Evolutionary conservation across 2,113 vertebrate species (phyloP).

Genomic region (Tachysurus fulvidraco): DNA sequence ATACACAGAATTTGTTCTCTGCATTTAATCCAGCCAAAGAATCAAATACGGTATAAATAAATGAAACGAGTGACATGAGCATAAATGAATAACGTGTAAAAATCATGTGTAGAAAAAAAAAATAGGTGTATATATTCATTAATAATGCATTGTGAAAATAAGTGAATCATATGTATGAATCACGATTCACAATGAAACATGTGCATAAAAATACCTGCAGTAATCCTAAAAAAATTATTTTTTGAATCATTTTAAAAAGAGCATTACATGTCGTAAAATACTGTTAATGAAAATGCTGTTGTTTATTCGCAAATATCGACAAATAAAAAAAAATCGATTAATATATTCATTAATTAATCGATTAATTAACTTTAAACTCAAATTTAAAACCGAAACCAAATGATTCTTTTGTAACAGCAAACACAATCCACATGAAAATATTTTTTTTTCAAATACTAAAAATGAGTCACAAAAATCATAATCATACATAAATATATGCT

Average conservation of each 20-base stretch:
- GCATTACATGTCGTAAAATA: background rate
- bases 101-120: background rate
- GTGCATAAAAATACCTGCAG: background rate
- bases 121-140: background rate
- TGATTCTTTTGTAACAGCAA: background rate
- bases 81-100: background rate
- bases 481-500: background rate
- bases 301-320: too few relatives aligned
- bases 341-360: too few relatives aligned
- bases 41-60: background rate
- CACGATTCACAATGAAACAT: background rate
- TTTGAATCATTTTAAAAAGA: background rate
- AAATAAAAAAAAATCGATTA: too few relatives aligned
- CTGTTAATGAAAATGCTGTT: background rate
- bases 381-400: background rate
- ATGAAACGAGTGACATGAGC: background rate
- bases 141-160: background rate
- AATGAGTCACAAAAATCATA: background rate
- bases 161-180: background rate
- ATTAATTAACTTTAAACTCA: too few relatives aligned
- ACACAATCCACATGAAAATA: background rate
- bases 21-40: too few relatives aligned
- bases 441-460: too few relatives aligned
- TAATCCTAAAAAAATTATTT: background rate
- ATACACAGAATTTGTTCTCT: too few relatives aligned